A percentile compares a stretch with the other conserved stretches of the same genome.
Evolutionary conservation across 2,888 invertebrate species (phyloP).

Genomic region (Phoronis australis): DNA sequence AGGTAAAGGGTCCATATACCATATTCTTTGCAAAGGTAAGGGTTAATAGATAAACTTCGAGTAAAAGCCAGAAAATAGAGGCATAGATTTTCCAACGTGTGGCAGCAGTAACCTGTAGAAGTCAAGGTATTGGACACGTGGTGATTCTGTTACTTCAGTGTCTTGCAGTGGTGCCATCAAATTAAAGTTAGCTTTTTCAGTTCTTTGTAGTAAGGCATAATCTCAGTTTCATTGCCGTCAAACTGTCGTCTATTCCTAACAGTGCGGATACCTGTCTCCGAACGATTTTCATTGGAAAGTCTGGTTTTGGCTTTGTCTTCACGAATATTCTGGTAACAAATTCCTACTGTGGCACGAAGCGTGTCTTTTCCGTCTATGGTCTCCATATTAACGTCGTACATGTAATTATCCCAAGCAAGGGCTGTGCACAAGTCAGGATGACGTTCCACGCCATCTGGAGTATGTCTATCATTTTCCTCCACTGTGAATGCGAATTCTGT

Average conservation of each 20-base stretch:
- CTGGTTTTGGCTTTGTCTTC: background rate
- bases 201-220: conserved; percentile 2
- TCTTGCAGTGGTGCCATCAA: background rate
- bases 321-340: conserved; percentile 4
- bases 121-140: background rate
- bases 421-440: conserved; percentile 2
- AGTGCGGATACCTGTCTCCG: background rate
- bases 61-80: conserved; percentile 7
- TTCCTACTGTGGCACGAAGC: conserved; percentile 7
- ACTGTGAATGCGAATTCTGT: conserved; percentile 5
- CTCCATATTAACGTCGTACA: conserved; percentile 10
- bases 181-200: no score
- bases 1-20: conserved; percentile 12
- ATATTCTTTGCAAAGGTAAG: conserved; percentile 8
- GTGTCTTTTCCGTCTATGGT: conserved; percentile 7
- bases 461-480: background rate
- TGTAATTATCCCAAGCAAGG: conserved; percentile 11
- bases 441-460: conserved; percentile 6
- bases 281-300: background rate
- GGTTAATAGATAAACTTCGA: conserved; percentile 5
- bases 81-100: background rate
- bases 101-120: background rate
- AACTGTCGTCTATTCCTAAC: conserved; percentile 4
- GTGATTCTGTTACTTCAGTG: background rate
- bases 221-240: background rate